These are phyloP conservation scores for Oxycera nigricornis DNA, from an alignment of 2,888 invertebrate genomes.

Conservation along the genomic window DNA sequence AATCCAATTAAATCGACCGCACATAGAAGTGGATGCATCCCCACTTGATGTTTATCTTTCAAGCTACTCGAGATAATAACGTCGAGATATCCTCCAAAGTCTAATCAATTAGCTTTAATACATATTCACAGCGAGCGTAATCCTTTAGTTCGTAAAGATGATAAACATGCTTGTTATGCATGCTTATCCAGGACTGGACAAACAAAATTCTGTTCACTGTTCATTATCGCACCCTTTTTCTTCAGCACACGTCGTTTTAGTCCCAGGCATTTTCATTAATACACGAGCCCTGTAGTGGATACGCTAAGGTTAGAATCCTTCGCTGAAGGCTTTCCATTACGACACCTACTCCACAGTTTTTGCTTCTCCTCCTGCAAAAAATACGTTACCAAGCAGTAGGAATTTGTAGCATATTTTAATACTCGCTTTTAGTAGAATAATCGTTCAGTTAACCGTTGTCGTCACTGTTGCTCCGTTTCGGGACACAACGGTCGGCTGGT, in stretches of 20 bases:
- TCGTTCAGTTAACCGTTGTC: slow-evolving; percentile 25
- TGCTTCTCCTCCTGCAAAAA: background rate
- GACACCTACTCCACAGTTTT: background rate
- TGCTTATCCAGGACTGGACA: background rate
- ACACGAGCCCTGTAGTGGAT: background rate
- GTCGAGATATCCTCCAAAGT: background rate
- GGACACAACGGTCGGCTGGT: background rate
- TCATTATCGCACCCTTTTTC: slow-evolving; percentile 1
- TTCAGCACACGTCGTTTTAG: background rate
- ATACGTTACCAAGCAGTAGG: background rate
- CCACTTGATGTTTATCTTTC: background rate
- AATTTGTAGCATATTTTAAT: slow-evolving; percentile 23
- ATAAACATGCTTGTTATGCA: background rate
- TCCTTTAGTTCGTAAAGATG: background rate
- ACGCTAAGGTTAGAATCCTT: background rate
- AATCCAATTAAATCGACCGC: background rate
- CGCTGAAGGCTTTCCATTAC: background rate
- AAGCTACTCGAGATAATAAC: background rate
- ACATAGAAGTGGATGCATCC: background rate
- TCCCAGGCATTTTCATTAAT: background rate
- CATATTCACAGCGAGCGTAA: background rate
- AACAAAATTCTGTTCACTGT: background rate
- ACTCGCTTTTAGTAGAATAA: slow-evolving; percentile 11
- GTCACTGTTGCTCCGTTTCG: slow-evolving; percentile 19
- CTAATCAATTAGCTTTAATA: background rate